Evolutionary conservation across 2,113 vertebrate genomes (phyloP).

Genomic region (Capricornis sumatraensis): DNA sequence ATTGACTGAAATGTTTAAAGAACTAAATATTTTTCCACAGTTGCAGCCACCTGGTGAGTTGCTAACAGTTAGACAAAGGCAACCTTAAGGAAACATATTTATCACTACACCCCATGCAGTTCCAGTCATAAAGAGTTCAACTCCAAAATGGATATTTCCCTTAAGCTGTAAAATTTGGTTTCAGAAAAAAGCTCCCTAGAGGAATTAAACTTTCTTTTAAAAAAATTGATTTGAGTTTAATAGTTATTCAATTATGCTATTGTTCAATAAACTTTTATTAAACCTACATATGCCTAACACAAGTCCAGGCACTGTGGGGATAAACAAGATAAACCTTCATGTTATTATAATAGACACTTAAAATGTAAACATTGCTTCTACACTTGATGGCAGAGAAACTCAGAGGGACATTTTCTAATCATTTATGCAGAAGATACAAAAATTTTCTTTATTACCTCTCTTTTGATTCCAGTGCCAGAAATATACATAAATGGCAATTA

Average conservation of each 20-base stretch:
- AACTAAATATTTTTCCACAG: constrained; percentile 54
- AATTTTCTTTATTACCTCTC: neutral
- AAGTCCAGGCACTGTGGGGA: neutral
- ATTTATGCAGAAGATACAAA: neutral
- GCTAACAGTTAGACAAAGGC: constrained; percentile 55
- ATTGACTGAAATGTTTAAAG: constrained; percentile 50
- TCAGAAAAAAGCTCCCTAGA: neutral
- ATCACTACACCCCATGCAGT: constrained; percentile 1
- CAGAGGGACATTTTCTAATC: neutral
- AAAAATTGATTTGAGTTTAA: neutral
- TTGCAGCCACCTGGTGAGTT: constrained; percentile 32
- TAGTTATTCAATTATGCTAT: constrained; percentile 28
- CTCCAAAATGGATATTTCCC: constrained; percentile 35
- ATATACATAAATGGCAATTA: neutral
- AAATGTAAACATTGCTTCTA: neutral
- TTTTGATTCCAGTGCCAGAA: neutral
- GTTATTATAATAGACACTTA: neutral
- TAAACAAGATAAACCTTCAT: neutral
- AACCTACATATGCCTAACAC: neutral
- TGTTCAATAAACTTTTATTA: constrained; percentile 36
- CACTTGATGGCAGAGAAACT: neutral
- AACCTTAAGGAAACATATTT: constrained; percentile 54
- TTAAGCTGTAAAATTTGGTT: constrained; percentile 25
- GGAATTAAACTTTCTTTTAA: neutral
- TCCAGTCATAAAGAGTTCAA: constrained; percentile 46